These are phyloP conservation scores for Nephotettix cincticeps DNA, from an alignment of 1,140 invertebrate species.

Conservation along the genomic window DNA sequence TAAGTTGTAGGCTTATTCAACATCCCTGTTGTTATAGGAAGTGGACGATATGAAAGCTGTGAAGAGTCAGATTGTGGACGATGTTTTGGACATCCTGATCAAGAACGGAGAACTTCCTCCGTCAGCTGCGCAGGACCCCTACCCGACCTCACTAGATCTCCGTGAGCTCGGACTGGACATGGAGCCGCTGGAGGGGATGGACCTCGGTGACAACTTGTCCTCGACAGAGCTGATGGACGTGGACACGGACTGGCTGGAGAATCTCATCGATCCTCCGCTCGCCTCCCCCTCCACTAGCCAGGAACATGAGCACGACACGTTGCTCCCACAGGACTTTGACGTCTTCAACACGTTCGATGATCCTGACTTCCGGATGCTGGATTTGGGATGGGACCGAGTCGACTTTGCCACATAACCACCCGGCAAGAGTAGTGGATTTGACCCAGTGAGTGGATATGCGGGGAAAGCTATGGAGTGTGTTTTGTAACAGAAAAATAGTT, in stretches of 20 bases:
- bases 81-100: slow-evolving; percentile 93
- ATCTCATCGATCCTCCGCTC: slow-evolving; percentile 56
- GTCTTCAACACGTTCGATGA: slow-evolving; percentile 69
- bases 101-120: slow-evolving; percentile 89
- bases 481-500: background rate
- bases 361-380: slow-evolving; percentile 56
- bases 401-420: slow-evolving; percentile 54
- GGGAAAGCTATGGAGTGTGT: background rate
- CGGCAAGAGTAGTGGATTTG: no score
- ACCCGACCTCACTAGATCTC: slow-evolving; percentile 50
- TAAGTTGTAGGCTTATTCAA: no score
- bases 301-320: slow-evolving; percentile 43
- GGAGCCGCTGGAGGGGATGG: slow-evolving; percentile 34
- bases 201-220: slow-evolving; percentile 30
- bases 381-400: slow-evolving; percentile 59
- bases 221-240: slow-evolving; percentile 59
- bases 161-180: slow-evolving; percentile 43
- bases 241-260: slow-evolving; percentile 69
- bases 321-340: slow-evolving; percentile 57
- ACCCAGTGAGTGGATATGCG: background rate
- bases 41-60: slow-evolving; percentile 49
- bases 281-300: slow-evolving; percentile 33
- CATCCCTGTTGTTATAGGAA: slow-evolving; percentile 34
- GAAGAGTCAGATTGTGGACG: slow-evolving; percentile 82
- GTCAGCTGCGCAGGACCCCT: slow-evolving; percentile 73